Conservation (phyloP, 2,113 vertebrate species). For the Furnarius figulus region DNA sequence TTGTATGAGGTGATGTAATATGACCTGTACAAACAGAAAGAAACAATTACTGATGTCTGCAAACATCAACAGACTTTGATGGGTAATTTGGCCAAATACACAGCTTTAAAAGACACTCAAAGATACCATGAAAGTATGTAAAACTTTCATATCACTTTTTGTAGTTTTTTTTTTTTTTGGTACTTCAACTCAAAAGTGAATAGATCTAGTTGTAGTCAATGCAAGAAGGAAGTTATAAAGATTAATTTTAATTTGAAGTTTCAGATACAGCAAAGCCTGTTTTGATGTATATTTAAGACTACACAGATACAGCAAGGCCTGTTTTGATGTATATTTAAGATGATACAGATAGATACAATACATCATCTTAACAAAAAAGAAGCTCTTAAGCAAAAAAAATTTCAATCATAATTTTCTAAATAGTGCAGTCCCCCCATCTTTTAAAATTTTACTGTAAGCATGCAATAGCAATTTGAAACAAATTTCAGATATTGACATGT, state of each 20-base stretch:
- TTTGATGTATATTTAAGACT: background rate
- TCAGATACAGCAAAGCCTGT: background rate
- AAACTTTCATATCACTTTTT: background rate
- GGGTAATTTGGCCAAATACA: background rate
- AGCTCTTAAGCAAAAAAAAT: background rate
- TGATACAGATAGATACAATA: background rate
- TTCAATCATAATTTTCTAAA: background rate
- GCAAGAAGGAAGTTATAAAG: background rate
- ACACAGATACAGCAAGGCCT: background rate
- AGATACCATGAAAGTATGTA: fast-evolving
- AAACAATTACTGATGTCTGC: background rate
- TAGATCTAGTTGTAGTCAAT: background rate
- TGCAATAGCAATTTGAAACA: background rate
- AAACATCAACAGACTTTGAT: background rate
- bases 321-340: background rate
- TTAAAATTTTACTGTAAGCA: background rate
- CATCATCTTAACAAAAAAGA: background rate
- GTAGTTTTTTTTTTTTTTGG: background rate
- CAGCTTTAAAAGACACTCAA: background rate
- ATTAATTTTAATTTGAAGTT: background rate
- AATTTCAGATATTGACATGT: background rate
- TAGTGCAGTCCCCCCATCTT: background rate
- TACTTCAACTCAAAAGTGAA: background rate
- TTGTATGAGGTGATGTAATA: background rate
- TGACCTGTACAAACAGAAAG: background rate